phyloP scores from a whole-genome alignment of 2,797 vertebrate species.

The Cichlasoma orientale region DNA sequence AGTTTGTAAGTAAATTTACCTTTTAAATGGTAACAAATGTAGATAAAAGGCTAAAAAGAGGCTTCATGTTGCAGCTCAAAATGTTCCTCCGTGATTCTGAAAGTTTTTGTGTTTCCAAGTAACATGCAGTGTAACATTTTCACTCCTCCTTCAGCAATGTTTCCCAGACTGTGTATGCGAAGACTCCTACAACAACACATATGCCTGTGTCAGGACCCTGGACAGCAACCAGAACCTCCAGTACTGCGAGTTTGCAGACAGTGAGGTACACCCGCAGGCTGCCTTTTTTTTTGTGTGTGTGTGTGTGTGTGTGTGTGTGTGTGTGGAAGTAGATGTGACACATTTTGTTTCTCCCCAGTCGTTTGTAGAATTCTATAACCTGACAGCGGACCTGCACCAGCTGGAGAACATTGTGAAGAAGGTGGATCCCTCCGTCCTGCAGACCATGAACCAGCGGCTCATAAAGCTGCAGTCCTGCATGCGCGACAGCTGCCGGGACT shows the following conservation, averaged over 20 bases:
- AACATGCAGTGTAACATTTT: neutral
- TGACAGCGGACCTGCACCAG: constrained; percentile 81
- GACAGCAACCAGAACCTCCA: constrained; percentile 70
- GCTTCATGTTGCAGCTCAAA: neutral
- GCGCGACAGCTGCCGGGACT: constrained; percentile 69
- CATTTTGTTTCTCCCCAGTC: constrained; percentile 55
- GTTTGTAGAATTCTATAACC: constrained; percentile 83
- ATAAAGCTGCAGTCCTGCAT: constrained; percentile 84
- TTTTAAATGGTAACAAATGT: neutral
- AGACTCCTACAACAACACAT: constrained; percentile 85
- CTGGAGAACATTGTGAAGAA: constrained; percentile 85
- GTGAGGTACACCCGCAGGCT: constrained; percentile 63
- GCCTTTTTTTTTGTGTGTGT: neutral
- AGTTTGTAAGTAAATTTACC: neutral
- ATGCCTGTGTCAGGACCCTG: constrained; percentile 82
- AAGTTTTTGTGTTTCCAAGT: neutral
- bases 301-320: too few relatives aligned
- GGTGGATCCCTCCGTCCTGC: constrained; percentile 79
- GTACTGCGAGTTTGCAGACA: constrained; percentile 87
- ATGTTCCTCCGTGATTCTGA: neutral
- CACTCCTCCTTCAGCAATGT: constrained; percentile 72
- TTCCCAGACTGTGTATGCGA: constrained; percentile 87
- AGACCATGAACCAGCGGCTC: constrained; percentile 84
- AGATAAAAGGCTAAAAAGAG: neutral
- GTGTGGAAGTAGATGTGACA: neutral